Evolutionary conservation across 2,797 vertebrate species (phyloP), one percentile per base, ranked within the genome.

Genomic region (Aphelocoma californica): DNA sequence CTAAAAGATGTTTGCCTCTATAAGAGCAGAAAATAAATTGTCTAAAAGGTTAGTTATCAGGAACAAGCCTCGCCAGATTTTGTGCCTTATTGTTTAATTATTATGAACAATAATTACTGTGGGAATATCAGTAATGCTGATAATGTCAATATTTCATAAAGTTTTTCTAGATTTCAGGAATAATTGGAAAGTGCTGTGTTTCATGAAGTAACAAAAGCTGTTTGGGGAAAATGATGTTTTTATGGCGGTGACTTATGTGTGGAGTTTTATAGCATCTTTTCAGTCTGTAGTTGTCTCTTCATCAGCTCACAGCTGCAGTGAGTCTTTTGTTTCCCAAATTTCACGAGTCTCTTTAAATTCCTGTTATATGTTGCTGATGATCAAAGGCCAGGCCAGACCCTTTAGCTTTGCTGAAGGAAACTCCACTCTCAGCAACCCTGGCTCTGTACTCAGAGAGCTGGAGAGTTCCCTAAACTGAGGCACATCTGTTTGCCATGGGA

Each of bases 91-190:
- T 87, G 44, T 81, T 95, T 94, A 84, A 81, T 94, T 57, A 62
- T 60, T 47, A 40, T 23, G 62, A n/a, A 36, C 36, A 26, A 78
- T 62, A 83, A 93, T 92, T 92, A 54, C 23, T 82, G 7, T 79
- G 69, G 51, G n/a, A 90, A 88, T 88, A 78, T 74, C 50, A 47
- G 28, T 78, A 67, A 70, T 48, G 54, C 29, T 31, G 25, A 69
- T 56, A 50, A 60, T 34, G 79, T 81, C 70, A 69, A 65, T 94
- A 91, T 92, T 95, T 93, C 56, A 48, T 89, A 40, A 90, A 87
- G 14, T 54, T 86, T 91, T 81, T 77, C 42, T 70, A 26, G n/a
- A 79, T 94, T 73, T 57, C 54, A 91, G 77, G 70, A 90, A 66
- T 28, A 13, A 8, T 15, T 81, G 38, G 36, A 13, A 93, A 90